These are phyloP conservation scores for Xiphorhynchus erythropygius DNA, from an alignment of 2,797 vertebrate genomes.

Conservation along the genomic window DNA sequence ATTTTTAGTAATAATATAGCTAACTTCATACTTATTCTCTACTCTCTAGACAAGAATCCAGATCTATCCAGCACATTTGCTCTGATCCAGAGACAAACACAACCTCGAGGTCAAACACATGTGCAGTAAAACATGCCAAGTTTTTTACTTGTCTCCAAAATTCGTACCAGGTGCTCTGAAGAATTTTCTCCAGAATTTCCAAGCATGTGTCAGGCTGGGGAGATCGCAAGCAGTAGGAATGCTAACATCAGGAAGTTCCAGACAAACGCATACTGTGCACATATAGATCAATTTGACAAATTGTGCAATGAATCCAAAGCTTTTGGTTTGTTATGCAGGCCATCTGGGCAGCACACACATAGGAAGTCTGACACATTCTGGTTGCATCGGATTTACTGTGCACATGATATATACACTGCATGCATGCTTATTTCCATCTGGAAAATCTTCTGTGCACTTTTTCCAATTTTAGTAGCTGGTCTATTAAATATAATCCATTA, in stretches of 20 bases:
- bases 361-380: conserved; percentile 67
- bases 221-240: not conserved
- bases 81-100: not conserved
- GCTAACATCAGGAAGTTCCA: conserved; percentile 54
- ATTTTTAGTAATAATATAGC: not conserved
- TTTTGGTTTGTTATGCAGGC: conserved; percentile 63
- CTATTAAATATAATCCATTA: not conserved
- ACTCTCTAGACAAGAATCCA: not conserved
- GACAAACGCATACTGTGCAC: conserved; percentile 29
- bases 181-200: conserved; percentile 26
- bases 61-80: not conserved
- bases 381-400: conserved; percentile 25
- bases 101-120: not conserved
- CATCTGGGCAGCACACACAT: conserved; percentile 63
- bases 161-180: conserved; percentile 6
- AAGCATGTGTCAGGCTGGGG: conserved; percentile 27
- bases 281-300: conserved; percentile 55
- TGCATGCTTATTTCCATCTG: conserved; percentile 60
- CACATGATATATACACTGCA: conserved; percentile 25
- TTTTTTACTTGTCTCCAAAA: not conserved
- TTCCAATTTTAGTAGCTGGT: conserved; percentile 29
- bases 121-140: not conserved
- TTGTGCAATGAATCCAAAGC: conserved; percentile 35
- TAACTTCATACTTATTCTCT: not conserved
- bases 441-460: conserved; percentile 49